phyloP scores from a whole-genome alignment of 2,797 vertebrate species.

The Dipus sagitta region DNA sequence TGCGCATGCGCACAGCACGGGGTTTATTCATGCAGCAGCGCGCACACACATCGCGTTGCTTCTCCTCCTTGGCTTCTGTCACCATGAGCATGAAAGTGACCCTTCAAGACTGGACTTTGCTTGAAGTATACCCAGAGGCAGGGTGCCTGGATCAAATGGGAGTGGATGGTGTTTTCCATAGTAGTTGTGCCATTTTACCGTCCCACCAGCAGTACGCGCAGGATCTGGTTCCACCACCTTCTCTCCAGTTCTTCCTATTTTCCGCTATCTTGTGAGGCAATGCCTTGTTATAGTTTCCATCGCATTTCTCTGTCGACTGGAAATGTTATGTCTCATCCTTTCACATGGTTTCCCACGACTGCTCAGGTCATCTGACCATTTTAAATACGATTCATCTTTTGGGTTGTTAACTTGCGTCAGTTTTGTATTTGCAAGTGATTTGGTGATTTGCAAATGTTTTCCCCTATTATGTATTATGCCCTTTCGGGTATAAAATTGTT shows the following conservation, averaged over 20 bases:
- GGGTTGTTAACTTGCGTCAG: background rate
- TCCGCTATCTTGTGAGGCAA: background rate
- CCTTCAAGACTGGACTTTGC: background rate
- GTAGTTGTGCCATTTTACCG: background rate
- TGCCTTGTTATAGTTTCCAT: background rate
- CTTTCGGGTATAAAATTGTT: background rate
- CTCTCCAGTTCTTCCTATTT: background rate
- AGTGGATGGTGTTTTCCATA: background rate
- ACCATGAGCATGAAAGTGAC: background rate
- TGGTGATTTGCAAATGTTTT: background rate
- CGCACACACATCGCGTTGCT: background rate
- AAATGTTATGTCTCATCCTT: background rate
- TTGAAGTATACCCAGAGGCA: background rate
- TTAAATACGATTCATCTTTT: background rate
- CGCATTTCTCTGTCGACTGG: background rate
- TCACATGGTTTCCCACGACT: background rate
- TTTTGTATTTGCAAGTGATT: background rate
- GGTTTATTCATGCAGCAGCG: background rate
- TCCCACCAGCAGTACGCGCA: background rate
- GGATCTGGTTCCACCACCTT: background rate
- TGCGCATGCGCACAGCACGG: background rate
- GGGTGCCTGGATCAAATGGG: background rate
- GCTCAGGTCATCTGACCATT: background rate
- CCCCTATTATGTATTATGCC: background rate
- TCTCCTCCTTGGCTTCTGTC: background rate